Evolutionary conservation across 2,113 vertebrate genomes (phyloP), one percentile per base, ranked within the genome.

Genomic region (Bos javanicus): DNA sequence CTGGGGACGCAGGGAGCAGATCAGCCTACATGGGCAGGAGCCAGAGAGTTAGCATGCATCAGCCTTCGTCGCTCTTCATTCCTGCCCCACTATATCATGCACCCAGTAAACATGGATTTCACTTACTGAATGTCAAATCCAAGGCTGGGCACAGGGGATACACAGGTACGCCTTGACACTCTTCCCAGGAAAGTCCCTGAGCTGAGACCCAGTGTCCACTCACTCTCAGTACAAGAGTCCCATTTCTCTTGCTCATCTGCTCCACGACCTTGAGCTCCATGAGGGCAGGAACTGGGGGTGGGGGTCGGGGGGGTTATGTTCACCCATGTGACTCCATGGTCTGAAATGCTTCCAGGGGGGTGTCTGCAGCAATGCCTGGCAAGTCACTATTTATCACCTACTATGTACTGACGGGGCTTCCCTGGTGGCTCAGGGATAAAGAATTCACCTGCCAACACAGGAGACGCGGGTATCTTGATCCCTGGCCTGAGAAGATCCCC

Each of bases 11-110:
- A 59, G 52, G 33, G 2, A 14, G 25, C 6, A 26, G 46, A 26
- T 4, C 21, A 1, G 5, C 3, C 48, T 1, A 5, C 13, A 0
- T 5, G 12, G 39, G 74, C 4, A 15, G 28, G 28, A 15, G 52
- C 14, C 14, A 17, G 91, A 28, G 39, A 56, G 30, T 21, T 4
- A 16, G 5, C 39, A 5, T 1, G 4, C 1, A 9, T 13, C 43
- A 2, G 43, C 17, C 13, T 82, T 62, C 33, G 13, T 3, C 15
- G 6, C 48, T 84, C 64, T 46, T 74, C 60, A 64, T 50, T 23
- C 28, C 71, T 7, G 36, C 16, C 17, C 48, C 76, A n/a, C 43
- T 19, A 17, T 25, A 62, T 39, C 76, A 8, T 6, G 21, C 50
- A 33, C 78, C 21, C n/a, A 14, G 19, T 12, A 12, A 62, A 78